Evolutionary conservation across 2,888 invertebrate species (phyloP).

Genomic region (Acronicta leporina): DNA sequence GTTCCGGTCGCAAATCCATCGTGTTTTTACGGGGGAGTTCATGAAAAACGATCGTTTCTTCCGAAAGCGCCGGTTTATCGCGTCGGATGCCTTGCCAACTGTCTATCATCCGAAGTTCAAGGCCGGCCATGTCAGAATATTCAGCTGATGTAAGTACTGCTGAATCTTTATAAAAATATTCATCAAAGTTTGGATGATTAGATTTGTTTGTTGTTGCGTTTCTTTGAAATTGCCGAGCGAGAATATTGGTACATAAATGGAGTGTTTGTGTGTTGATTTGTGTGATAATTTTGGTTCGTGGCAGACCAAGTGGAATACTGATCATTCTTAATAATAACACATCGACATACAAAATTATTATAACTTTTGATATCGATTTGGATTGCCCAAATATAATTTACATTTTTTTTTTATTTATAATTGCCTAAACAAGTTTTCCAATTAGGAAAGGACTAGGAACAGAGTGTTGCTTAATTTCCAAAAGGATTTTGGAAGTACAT

Average conservation of each 20-base stretch:
- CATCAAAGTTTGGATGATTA: slow-evolving; percentile 7
- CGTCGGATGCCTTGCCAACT: slow-evolving; percentile 63
- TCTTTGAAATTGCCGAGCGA: background rate
- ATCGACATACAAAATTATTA: too few relatives aligned
- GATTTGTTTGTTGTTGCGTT: background rate
- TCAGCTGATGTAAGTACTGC: slow-evolving; percentile 58
- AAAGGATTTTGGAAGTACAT: slow-evolving; percentile 1
- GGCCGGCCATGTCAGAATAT: slow-evolving; percentile 64
- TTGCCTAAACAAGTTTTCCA: background rate
- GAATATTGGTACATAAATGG: background rate
- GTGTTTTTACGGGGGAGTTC: slow-evolving; percentile 47
- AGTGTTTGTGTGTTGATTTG: background rate
- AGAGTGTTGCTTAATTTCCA: background rate
- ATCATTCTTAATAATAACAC: background rate
- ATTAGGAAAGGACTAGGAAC: background rate
- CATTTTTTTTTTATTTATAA: too few relatives aligned
- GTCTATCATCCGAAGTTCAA: slow-evolving; percentile 66
- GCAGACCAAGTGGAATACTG: background rate
- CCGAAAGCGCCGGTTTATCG: slow-evolving; percentile 57
- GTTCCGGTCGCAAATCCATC: slow-evolving; percentile 49
- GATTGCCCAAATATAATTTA: too few relatives aligned
- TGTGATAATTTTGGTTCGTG: background rate
- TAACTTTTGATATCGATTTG: too few relatives aligned
- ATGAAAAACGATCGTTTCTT: slow-evolving; percentile 57
- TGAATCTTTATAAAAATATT: slow-evolving; percentile 18